phyloP scores from a whole-genome alignment of 2,888 invertebrate genomes.

The Theretra japonica region DNA sequence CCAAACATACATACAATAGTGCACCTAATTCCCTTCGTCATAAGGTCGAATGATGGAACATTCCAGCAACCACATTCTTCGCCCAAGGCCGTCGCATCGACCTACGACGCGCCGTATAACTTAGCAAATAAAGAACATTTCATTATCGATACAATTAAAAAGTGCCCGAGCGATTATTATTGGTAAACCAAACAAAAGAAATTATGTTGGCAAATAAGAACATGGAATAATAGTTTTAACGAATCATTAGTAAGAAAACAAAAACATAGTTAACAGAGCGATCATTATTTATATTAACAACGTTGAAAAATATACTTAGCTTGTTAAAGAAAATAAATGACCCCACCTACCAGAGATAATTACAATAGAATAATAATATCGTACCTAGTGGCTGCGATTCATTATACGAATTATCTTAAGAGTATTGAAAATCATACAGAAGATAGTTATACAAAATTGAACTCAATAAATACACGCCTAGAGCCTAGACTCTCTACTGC shows the following conservation, averaged over 20 bases:
- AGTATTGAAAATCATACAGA: no score
- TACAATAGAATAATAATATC: no score
- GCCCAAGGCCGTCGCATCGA: slow-evolving; percentile 71
- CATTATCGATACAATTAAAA: slow-evolving; percentile 48
- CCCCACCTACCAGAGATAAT: no score
- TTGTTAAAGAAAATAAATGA: no score
- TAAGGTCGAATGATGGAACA: slow-evolving; percentile 53
- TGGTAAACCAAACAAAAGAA: slow-evolving; percentile 11
- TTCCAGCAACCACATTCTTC: slow-evolving; percentile 62
- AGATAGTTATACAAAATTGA: no score
- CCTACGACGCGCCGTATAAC: slow-evolving; percentile 52
- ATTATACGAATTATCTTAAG: no score
- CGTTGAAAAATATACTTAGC: no score
- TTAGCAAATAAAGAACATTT: slow-evolving; percentile 51
- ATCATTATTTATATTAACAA: no score
- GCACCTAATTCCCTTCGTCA: slow-evolving; percentile 50
- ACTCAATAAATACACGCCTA: no score
- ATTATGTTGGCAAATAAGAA: not conserved
- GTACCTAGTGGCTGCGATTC: no score
- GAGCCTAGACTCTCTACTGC: no score
- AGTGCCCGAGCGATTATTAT: slow-evolving; percentile 32
- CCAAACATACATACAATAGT: slow-evolving; percentile 38
- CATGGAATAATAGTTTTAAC: not conserved
- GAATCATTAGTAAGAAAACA: not conserved
- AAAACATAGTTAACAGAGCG: no score